Conservation (phyloP, 2,113 vertebrate species). For the Zosterops pallidus region DNA sequence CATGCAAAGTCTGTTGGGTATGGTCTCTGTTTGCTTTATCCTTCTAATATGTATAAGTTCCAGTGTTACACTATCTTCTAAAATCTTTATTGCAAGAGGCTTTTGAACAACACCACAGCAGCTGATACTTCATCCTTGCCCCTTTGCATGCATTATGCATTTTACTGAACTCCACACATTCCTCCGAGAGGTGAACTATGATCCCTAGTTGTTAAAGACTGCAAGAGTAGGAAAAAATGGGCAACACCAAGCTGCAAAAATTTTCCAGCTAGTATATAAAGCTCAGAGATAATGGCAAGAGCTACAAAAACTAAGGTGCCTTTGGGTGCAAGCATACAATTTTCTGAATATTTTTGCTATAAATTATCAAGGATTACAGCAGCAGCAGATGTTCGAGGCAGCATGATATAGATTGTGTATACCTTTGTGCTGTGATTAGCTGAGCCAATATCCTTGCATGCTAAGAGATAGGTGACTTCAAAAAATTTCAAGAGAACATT, state of each 20-base stretch:
- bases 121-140: background rate
- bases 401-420: slow-evolving; percentile 11
- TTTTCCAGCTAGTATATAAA: background rate
- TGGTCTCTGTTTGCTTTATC: slow-evolving; percentile 14
- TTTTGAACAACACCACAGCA: background rate
- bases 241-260: background rate
- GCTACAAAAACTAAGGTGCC: background rate
- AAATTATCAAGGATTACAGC: slow-evolving; percentile 24
- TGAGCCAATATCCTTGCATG: slow-evolving; percentile 8
- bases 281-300: background rate
- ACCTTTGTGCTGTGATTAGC: background rate
- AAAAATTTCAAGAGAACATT: background rate
- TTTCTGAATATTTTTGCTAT: slow-evolving; percentile 34
- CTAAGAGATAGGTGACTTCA: background rate
- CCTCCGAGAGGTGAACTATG: slow-evolving; percentile 10
- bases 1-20: slow-evolving; percentile 26
- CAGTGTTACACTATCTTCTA: background rate
- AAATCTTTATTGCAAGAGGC: background rate
- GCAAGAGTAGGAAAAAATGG: background rate
- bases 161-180: background rate
- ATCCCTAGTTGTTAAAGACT: background rate
- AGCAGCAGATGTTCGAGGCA: slow-evolving; percentile 55
- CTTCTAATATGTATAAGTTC: background rate
- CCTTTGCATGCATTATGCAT: background rate
- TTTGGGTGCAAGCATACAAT: background rate